Percentiles rank a stretch among this genome's conserved stretches.
Conservation (phyloP, 2,113 vertebrate species). For the Mormoops blainvillei region DNA sequence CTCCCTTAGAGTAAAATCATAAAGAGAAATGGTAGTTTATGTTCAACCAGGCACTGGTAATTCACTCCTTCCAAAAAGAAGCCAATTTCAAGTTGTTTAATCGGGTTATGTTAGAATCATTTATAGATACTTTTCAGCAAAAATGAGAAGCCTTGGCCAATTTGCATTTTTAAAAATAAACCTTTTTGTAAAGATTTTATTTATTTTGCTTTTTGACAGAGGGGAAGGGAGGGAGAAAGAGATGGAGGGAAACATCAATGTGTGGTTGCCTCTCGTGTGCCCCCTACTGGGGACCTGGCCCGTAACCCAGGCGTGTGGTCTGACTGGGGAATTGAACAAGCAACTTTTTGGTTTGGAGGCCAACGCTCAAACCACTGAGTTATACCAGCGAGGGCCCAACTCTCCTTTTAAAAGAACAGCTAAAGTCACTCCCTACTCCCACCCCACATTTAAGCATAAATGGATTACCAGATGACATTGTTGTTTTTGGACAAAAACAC, state of each 20-base stretch:
- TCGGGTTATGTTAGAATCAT: not conserved
- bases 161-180: slow-evolving; percentile 4
- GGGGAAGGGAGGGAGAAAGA: too few relatives aligned
- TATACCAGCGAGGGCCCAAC: too few relatives aligned
- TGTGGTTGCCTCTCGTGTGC: too few relatives aligned
- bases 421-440: not conserved
- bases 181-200: too few relatives aligned
- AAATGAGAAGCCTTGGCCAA: not conserved
- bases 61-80: not conserved
- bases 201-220: too few relatives aligned
- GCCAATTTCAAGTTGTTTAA: slow-evolving; percentile 8
- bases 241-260: too few relatives aligned
- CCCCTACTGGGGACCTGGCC: too few relatives aligned
- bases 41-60: not conserved
- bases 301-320: too few relatives aligned
- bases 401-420: not conserved
- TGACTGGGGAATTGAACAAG: too few relatives aligned
- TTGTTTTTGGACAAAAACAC: not conserved
- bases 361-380: too few relatives aligned
- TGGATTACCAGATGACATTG: not conserved
- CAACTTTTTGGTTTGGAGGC: too few relatives aligned
- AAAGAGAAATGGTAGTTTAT: not conserved
- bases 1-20: not conserved
- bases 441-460: not conserved
- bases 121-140: not conserved